A percentile compares a stretch with the other conserved stretches of the same genome.
phyloP scores from a whole-genome alignment of 2,797 vertebrate genomes.

The Hyperoplus immaculatus region DNA sequence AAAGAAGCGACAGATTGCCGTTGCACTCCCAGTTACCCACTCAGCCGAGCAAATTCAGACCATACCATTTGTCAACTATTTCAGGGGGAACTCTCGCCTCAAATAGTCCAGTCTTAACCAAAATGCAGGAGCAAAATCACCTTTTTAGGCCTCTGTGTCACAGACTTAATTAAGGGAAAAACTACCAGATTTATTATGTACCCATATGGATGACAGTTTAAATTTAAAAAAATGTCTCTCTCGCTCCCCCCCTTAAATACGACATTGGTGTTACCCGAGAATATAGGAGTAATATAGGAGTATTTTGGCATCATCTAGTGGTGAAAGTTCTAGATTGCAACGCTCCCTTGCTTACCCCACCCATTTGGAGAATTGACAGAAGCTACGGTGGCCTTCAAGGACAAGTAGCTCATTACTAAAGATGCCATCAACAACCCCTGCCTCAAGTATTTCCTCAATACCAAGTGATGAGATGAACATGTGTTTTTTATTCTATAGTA shows the following conservation, averaged over 20 bases:
- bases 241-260: not conserved
- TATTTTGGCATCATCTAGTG: no score
- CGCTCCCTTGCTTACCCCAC: no score
- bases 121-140: not conserved
- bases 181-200: not conserved
- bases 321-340: no score
- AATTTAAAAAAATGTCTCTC: not conserved
- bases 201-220: not conserved
- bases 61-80: conserved; percentile 70
- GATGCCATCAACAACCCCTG: no score
- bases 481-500: no score
- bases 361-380: no score
- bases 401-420: no score
- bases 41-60: conserved; percentile 63
- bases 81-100: conserved; percentile 60
- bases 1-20: conserved; percentile 45
- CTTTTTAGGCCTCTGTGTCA: no score
- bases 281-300: not conserved
- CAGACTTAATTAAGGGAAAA: not conserved
- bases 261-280: not conserved
- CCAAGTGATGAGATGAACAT: no score
- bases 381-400: no score
- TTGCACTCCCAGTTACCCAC: conserved; percentile 35
- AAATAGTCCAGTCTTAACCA: conserved; percentile 18
- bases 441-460: no score